Conservation (phyloP, 2,888 invertebrate species). For the Drosophila cognata region DNA sequence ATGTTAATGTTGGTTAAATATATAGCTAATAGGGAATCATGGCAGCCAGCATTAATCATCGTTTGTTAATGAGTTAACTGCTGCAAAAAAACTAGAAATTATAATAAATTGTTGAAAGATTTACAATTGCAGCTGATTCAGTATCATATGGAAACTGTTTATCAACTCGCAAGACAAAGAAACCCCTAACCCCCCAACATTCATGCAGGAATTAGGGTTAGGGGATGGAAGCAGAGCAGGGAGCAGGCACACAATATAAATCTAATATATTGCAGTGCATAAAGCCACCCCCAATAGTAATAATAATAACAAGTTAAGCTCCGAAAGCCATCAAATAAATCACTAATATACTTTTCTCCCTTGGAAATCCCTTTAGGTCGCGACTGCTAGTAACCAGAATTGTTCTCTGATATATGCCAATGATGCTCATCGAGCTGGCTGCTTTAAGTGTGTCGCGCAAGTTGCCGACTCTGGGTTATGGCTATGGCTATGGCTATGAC, state of each 20-base stretch:
- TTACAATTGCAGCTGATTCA: background rate
- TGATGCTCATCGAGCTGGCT: slow-evolving; percentile 74
- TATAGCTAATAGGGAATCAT: background rate
- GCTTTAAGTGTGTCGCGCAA: slow-evolving; percentile 72
- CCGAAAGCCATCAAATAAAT: background rate
- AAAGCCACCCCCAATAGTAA: background rate
- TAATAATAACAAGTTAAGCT: background rate
- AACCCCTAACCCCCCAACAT: background rate
- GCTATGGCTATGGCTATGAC: slow-evolving; percentile 21
- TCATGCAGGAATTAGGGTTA: background rate
- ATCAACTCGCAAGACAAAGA: background rate
- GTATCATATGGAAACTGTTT: background rate
- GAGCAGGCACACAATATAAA: background rate
- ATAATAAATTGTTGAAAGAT: background rate
- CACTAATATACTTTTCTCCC: background rate
- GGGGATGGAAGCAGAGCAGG: background rate
- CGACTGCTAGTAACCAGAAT: background rate
- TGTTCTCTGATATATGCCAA: slow-evolving; percentile 60
- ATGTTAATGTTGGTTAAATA: background rate
- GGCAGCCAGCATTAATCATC: too few relatives aligned
- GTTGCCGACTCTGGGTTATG: slow-evolving; percentile 27
- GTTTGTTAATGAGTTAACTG: background rate
- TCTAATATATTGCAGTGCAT: background rate
- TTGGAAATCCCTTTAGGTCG: background rate
- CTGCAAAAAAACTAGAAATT: background rate